Conservation (phyloP, 1,140 invertebrate genomes). For the Adelges cooleyi region DNA sequence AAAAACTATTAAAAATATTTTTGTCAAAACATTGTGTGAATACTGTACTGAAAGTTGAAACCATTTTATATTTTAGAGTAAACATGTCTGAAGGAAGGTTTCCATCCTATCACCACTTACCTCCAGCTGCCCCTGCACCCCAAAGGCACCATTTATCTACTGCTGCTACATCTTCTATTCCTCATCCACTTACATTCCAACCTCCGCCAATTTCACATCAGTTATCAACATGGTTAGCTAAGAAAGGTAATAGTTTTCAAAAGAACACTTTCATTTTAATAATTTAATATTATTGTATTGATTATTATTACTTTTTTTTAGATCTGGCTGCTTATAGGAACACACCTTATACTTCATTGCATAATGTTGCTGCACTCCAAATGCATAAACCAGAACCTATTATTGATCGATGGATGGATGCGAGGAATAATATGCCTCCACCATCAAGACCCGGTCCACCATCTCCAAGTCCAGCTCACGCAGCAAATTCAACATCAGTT, state of each 20-base stretch:
- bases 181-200: conserved; percentile 26
- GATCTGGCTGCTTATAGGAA: conserved; percentile 26
- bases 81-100: conserved; percentile 29
- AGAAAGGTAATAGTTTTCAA: conserved; percentile 24
- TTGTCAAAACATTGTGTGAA: too few species aligned
- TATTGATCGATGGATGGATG: conserved; percentile 24
- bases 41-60: too few species aligned
- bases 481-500: background rate
- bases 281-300: background rate
- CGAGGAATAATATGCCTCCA: conserved; percentile 25
- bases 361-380: conserved; percentile 4
- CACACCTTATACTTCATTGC: conserved; percentile 14
- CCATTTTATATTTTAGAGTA: conserved; percentile 11
- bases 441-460: conserved; percentile 18
- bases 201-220: conserved; percentile 16
- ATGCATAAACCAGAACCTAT: conserved; percentile 19
- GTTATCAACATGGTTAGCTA: conserved; percentile 25
- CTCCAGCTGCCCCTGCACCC: conserved; percentile 15
- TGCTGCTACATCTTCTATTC: conserved; percentile 15
- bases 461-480: conserved; percentile 23
- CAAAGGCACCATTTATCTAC: conserved; percentile 18
- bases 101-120: conserved; percentile 27
- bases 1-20: too few species aligned
- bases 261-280: background rate
- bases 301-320: conserved; percentile 2